Evolutionary conservation across 2,888 invertebrate genomes (phyloP).

Genomic region (Glaucopsyche alexis): DNA sequence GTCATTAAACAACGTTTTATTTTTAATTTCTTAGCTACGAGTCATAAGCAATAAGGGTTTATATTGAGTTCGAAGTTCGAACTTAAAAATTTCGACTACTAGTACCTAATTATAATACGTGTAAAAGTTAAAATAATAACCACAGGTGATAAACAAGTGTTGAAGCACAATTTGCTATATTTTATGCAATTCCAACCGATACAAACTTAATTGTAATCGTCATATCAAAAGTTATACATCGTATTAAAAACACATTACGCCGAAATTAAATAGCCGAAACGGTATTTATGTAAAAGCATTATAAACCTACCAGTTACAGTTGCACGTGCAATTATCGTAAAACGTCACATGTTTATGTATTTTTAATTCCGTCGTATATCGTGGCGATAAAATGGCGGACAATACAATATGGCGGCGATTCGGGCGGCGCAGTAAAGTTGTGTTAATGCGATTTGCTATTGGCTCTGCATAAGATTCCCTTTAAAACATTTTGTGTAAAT

Average conservation of each 20-base stretch:
- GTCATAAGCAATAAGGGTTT: no score
- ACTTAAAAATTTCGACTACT: no score
- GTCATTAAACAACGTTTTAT: no score
- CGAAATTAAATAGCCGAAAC: constrained; percentile 42
- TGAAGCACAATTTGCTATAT: not conserved
- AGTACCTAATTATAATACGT: not conserved
- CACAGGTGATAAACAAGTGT: constrained; percentile 1
- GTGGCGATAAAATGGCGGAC: constrained; percentile 58
- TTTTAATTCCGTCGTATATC: constrained; percentile 75
- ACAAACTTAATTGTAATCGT: constrained; percentile 23
- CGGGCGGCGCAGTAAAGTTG: constrained; percentile 69
- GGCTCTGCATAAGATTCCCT: constrained; percentile 35
- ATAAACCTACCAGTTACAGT: constrained; percentile 64
- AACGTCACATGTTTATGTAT: constrained; percentile 75
- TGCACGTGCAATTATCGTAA: constrained; percentile 73
- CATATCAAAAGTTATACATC: constrained; percentile 30
- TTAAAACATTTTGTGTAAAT: constrained; percentile 7
- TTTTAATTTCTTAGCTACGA: no score
- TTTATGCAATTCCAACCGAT: not conserved
- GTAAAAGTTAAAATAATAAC: not conserved
- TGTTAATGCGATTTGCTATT: constrained; percentile 57
- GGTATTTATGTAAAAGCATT: constrained; percentile 54
- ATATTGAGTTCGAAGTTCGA: no score
- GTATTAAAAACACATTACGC: constrained; percentile 39
- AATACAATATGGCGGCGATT: constrained; percentile 54